Base-by-base conservation (phyloP, 2,113 vertebrate species). In the Cebus imitator region DNA sequence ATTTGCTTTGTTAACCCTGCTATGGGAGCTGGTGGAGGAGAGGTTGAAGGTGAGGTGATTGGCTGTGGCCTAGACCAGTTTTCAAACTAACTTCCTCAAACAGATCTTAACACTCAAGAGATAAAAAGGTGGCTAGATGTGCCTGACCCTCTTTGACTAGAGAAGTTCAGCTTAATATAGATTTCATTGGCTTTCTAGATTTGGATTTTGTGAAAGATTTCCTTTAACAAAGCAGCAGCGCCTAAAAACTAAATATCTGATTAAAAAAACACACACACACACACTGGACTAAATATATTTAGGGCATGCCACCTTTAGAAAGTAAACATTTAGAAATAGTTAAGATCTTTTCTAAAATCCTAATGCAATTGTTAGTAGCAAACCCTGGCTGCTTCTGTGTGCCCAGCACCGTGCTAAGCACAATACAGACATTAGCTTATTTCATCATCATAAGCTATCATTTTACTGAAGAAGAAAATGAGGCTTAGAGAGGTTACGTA, bases 181-280 rank as follows among this genome's bases (percentile, higher is more conserved):
- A 83, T 92, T 95, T 76, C 55, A 68, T 90, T 83, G 32, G 57
- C 95, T 83, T 78, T 87, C 81, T 55, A 66, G 68, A 92, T 92
- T 55, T 37, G 4, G 30, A 85, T 90, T 92, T 95, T 90, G 35
- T 89, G 43, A 95, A 91, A 88, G 89, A 57, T 43, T 72, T 88
- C 58, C 58, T 80, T 97, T 83, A 61, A 95, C 61, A 89, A 87
- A 93, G 32, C 27, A 90, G 37, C 9, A 17, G 70, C 45, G 83
- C 61, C 57, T 83, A 75, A 95, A 72, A 73, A 64, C 96, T 85
- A 48, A 95, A 87, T 82, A 57, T 55, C 14, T 35, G 64, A 48
- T 9, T 52, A 17, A 52, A 52, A 52, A 17, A 52, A 17, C 5
- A 43, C 43, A 48, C 82, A 87, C 73, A 88, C 4, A 52, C 50